Conservation (phyloP, 2,797 vertebrate species). For the Bovichtus diacanthus region DNA sequence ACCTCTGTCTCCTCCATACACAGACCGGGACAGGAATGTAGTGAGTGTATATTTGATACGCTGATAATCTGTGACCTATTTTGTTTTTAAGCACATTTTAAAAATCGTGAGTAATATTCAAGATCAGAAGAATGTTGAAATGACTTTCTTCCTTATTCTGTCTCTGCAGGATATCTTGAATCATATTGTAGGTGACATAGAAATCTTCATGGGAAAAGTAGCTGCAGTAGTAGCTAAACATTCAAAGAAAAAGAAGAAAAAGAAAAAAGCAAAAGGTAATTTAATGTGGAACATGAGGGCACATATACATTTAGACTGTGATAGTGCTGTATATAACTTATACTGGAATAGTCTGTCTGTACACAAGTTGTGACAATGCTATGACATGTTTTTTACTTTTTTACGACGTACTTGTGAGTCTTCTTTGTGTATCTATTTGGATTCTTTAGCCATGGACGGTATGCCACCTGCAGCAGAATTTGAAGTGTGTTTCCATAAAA, state of each 20-base stretch:
- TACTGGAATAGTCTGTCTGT: background rate
- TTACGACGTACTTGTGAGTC: background rate
- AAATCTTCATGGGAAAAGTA: conserved; percentile 76
- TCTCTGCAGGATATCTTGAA: conserved; percentile 84
- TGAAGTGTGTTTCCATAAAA: conserved; percentile 79
- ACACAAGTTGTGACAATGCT: background rate
- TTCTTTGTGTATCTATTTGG: background rate
- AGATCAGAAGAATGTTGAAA: background rate
- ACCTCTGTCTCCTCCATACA: conserved; percentile 49
- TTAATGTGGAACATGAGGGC: background rate
- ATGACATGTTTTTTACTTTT: no score
- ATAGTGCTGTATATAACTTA: background rate
- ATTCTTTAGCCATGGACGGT: conserved; percentile 44
- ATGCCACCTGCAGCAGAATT: conserved; percentile 79
- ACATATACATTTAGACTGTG: background rate
- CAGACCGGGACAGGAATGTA: conserved; percentile 79
- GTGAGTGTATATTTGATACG: conserved; percentile 66
- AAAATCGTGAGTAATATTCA: background rate
- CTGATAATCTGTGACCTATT: background rate
- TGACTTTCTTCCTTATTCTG: background rate
- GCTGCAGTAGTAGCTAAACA: conserved; percentile 59
- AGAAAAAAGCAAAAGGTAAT: conserved; percentile 80
- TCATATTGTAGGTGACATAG: conserved; percentile 81
- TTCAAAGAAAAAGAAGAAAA: conserved; percentile 80
- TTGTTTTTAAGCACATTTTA: background rate